A percentile compares a stretch with the other conserved stretches of the same genome.
These are phyloP conservation scores for Prunella strophiata DNA, from an alignment of 2,797 vertebrate species.

Conservation along the genomic window DNA sequence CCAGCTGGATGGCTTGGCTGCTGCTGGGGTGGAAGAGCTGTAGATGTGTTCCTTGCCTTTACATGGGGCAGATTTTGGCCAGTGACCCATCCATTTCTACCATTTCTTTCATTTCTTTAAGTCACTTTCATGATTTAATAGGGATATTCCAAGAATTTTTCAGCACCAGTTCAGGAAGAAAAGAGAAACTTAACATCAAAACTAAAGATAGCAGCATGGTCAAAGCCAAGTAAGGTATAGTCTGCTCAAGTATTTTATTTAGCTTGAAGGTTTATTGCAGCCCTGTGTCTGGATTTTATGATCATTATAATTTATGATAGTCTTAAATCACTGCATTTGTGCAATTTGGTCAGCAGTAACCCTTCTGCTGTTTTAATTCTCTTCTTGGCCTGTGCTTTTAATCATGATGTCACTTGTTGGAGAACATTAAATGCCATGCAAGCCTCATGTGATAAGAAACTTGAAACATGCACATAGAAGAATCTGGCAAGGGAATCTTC, in stretches of 20 bases:
- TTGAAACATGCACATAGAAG: background rate
- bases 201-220: background rate
- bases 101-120: background rate
- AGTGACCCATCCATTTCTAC: background rate
- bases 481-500: background rate
- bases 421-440: background rate
- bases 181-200: constrained; percentile 14
- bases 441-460: background rate
- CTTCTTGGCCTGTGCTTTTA: background rate
- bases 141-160: constrained; percentile 32
- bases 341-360: background rate
- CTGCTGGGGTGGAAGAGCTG: background rate
- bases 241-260: constrained; percentile 49
- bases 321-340: background rate
- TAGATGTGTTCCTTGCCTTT: background rate
- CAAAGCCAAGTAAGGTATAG: constrained; percentile 10
- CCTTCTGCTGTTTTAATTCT: background rate
- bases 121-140: constrained; percentile 26
- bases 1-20: background rate
- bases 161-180: constrained; percentile 25
- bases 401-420: background rate
- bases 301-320: background rate
- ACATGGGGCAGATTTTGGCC: background rate
- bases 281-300: background rate
- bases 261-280: constrained; percentile 1